phyloP scores from a whole-genome alignment of 2,113 vertebrate genomes.

The Chloebia gouldiae region DNA sequence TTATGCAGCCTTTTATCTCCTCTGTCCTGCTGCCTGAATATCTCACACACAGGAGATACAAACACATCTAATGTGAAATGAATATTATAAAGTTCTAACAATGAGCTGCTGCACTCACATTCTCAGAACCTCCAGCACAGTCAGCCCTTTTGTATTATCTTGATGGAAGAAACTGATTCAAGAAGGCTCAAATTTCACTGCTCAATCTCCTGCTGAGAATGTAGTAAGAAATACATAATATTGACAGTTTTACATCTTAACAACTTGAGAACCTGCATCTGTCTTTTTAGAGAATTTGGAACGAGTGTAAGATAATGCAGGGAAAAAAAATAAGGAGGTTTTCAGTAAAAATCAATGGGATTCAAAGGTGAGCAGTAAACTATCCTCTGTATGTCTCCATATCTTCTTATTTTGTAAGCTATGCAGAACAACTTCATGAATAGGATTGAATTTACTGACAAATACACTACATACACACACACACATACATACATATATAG shows the following conservation, averaged over 20 bases:
- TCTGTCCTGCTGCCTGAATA: not conserved
- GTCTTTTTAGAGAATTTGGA: not conserved
- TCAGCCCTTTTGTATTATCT: not conserved
- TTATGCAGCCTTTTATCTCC: not conserved
- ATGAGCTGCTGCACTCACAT: not conserved
- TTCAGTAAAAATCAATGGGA: not conserved
- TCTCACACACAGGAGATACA: not conserved
- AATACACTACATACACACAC: not conserved
- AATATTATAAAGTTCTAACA: not conserved
- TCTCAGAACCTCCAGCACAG: not conserved
- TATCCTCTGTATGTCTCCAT: not conserved
- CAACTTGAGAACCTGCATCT: not conserved
- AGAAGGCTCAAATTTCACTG: conserved; percentile 23
- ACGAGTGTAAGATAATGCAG: not conserved
- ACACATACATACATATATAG: not conserved
- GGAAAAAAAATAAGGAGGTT: not conserved
- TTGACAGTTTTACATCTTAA: not conserved
- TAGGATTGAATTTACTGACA: not conserved
- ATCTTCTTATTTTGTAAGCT: not conserved
- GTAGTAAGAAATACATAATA: not conserved
- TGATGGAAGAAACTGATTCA: not conserved
- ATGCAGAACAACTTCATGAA: not conserved
- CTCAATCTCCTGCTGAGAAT: not conserved
- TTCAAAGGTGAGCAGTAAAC: not conserved
- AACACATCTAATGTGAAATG: not conserved